phyloP scores from a whole-genome alignment of 2,113 vertebrate species.

The Cariama cristata region DNA sequence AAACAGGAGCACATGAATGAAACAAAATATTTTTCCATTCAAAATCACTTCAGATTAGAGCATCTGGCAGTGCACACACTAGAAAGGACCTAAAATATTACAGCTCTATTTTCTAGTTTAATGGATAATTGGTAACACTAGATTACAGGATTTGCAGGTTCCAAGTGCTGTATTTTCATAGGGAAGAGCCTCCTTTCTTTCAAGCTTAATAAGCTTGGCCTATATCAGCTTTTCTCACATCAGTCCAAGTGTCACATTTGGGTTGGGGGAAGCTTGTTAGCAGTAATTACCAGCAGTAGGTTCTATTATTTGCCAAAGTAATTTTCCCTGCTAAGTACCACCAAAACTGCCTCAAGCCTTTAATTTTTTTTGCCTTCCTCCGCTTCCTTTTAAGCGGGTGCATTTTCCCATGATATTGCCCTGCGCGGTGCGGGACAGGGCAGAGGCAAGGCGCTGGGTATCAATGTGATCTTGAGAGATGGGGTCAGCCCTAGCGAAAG shows the following conservation, averaged over 20 bases:
- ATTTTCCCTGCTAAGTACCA: constrained; percentile 90
- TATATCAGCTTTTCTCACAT: constrained; percentile 82
- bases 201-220: constrained; percentile 80
- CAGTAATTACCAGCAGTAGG: constrained; percentile 89
- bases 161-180: constrained; percentile 76
- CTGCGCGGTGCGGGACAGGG: constrained; percentile 73
- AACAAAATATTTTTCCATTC: constrained; percentile 64
- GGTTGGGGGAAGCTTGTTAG: constrained; percentile 83
- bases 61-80: constrained; percentile 27
- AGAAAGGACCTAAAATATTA: constrained; percentile 75
- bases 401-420: constrained; percentile 90
- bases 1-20: constrained; percentile 40
- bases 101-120: constrained; percentile 74
- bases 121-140: constrained; percentile 78
- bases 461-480: constrained; percentile 84
- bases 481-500: constrained; percentile 87
- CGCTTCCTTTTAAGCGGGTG: constrained; percentile 80
- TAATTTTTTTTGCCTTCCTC: constrained; percentile 80
- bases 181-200: constrained; percentile 75
- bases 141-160: constrained; percentile 79
- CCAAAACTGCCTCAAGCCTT: constrained; percentile 84
- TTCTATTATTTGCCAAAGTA: constrained; percentile 88
- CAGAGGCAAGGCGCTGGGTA: constrained; percentile 73
- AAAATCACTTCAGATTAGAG: constrained; percentile 71
- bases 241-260: constrained; percentile 81